Conservation (phyloP, 64 coral and sea anemone genomes). For the Porites lutea region DNA sequence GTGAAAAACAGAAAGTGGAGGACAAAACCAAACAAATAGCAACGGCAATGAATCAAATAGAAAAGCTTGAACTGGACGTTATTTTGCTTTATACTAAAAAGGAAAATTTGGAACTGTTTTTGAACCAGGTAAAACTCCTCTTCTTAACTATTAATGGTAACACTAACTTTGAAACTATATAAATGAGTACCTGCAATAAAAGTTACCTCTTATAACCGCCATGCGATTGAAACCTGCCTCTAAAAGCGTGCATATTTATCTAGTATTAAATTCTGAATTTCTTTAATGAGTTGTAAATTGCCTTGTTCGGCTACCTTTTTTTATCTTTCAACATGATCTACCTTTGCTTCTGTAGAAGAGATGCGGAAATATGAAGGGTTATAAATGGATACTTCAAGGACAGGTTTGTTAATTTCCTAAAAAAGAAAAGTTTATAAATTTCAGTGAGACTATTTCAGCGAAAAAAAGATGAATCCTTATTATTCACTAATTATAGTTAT, state of each 20-base stretch:
- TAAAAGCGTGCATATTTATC: too few relatives aligned
- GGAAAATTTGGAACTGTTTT: background rate
- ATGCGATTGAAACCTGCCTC: too few relatives aligned
- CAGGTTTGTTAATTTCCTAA: background rate
- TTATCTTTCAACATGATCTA: background rate
- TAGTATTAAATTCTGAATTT: too few relatives aligned
- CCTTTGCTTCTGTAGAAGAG: background rate
- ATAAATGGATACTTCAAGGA: conserved; percentile 41
- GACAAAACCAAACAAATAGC: background rate
- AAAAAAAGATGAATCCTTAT: too few relatives aligned
- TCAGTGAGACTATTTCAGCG: too few relatives aligned
- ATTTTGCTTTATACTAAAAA: conserved; percentile 46
- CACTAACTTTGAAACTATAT: background rate
- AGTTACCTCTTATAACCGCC: background rate
- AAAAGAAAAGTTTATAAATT: too few relatives aligned
- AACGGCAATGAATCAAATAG: background rate
- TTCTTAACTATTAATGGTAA: too few relatives aligned
- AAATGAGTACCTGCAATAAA: too few relatives aligned
- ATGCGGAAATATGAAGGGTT: background rate
- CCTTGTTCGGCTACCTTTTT: background rate
- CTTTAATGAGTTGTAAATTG: background rate
- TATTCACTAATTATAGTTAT: too few relatives aligned
- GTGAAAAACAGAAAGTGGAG: background rate
- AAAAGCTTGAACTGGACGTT: conserved; percentile 12
- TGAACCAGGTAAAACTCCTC: background rate